Evolutionary conservation across 2,888 invertebrate species (phyloP).

Genomic region (Labia minor): DNA sequence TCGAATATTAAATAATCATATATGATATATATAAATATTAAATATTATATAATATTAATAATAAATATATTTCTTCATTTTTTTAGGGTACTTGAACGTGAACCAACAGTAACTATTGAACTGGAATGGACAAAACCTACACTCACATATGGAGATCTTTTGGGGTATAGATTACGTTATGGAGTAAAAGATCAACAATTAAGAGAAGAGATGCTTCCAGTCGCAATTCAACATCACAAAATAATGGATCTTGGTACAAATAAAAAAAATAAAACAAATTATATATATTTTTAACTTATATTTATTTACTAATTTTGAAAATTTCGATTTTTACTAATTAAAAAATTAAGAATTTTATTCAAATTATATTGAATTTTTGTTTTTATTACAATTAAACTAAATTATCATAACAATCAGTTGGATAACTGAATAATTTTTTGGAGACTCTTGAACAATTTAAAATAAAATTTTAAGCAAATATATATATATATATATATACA

Average conservation of each 20-base stretch:
- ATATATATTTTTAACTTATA: neutral
- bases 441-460: too few relatives aligned
- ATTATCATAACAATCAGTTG: neutral
- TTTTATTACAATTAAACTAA: neutral
- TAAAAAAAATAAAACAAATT: neutral
- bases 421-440: neutral
- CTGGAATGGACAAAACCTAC: slow-evolving; percentile 86
- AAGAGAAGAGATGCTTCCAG: slow-evolving; percentile 59
- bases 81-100: slow-evolving; percentile 67
- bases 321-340: neutral
- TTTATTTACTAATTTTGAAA: neutral
- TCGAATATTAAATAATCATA: too few relatives aligned
- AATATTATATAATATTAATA: too few relatives aligned
- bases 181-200: slow-evolving; percentile 73
- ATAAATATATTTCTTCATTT: too few relatives aligned
- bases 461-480: too few relatives aligned
- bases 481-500: too few relatives aligned
- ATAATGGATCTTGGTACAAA: slow-evolving; percentile 54
- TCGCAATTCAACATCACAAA: slow-evolving; percentile 56
- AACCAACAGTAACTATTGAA: slow-evolving; percentile 79
- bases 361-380: neutral
- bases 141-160: slow-evolving; percentile 77
- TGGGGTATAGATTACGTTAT: slow-evolving; percentile 76
- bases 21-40: too few relatives aligned
- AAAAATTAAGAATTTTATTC: neutral